Conservation (phyloP, 2,888 invertebrate genomes). For the Watsonalla binaria region DNA sequence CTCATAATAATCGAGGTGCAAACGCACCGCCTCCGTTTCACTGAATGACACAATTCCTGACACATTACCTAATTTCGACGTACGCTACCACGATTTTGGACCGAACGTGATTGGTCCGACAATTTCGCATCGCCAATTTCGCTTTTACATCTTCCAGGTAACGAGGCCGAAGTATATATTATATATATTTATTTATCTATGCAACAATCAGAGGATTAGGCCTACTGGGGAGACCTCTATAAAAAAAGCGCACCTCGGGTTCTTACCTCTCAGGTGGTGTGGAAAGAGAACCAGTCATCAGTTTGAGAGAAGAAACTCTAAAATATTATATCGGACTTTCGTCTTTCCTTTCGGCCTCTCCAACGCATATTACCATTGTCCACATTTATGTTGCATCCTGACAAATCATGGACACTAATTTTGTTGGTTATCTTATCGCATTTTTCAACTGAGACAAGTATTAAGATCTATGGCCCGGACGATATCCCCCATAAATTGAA, state of each 20-base stretch:
- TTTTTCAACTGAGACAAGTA: conserved; percentile 17
- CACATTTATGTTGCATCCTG: conserved; percentile 28
- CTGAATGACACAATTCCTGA: conserved; percentile 73
- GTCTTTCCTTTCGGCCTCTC: conserved; percentile 2
- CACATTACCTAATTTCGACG: conserved; percentile 65
- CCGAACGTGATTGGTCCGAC: conserved; percentile 20
- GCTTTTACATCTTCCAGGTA: conserved; percentile 13
- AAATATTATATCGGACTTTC: conserved; percentile 18
- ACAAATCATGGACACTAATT: conserved; percentile 27
- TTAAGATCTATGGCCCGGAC: conserved; percentile 26
- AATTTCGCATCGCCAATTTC: neutral
- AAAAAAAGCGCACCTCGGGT: conserved; percentile 73
- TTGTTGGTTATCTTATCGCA: conserved; percentile 33
- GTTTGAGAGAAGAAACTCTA: neutral
- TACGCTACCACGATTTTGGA: conserved; percentile 50
- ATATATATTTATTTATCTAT: neutral
- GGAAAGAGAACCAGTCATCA: conserved; percentile 55
- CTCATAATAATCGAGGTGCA: conserved; percentile 56
- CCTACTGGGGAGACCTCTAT: conserved; percentile 75
- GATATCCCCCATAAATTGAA: neutral
- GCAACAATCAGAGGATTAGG: conserved; percentile 59
- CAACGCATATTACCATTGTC: conserved; percentile 2
- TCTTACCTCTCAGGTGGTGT: conserved; percentile 74
- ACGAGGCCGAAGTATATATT: neutral
- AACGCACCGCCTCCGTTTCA: conserved; percentile 65